phyloP scores from a whole-genome alignment of 2,797 vertebrate genomes.

The Florisuga fusca region DNA sequence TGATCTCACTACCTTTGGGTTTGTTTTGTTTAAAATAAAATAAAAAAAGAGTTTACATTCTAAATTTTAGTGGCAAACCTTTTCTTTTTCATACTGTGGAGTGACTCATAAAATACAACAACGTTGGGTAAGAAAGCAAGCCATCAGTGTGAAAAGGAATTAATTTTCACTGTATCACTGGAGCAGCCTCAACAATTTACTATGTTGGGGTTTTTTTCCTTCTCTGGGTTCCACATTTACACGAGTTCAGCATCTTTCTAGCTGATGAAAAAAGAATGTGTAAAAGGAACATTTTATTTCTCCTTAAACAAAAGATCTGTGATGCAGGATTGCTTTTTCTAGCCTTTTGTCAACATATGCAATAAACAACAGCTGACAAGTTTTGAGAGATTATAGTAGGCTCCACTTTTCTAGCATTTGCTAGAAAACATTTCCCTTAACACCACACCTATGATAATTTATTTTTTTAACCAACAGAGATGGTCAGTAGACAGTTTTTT shows the following conservation, averaged over 20 bases:
- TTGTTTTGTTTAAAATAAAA: background rate
- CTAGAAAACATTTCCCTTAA: background rate
- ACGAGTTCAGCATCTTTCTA: background rate
- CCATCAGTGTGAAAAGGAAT: conserved; percentile 1
- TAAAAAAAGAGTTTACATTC: background rate
- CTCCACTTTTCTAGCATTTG: background rate
- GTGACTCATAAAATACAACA: background rate
- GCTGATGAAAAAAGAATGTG: background rate
- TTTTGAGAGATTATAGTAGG: background rate
- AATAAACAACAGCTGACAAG: background rate
- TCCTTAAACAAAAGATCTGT: background rate
- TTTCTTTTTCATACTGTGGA: background rate
- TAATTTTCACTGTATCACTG: background rate
- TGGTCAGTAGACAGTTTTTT: background rate
- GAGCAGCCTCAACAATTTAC: background rate
- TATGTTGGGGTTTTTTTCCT: background rate
- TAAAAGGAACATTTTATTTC: background rate
- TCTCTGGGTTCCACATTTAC: background rate
- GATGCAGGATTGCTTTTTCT: background rate
- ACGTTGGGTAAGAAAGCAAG: background rate
- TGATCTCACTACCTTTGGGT: background rate
- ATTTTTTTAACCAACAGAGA: background rate
- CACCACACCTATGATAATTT: background rate
- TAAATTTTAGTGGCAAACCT: background rate
- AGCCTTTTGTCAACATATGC: background rate